Evolutionary conservation across 2,888 invertebrate species (phyloP), one percentile per base, ranked within the genome.

Genomic region (Caenorhabditis sp.): DNA sequence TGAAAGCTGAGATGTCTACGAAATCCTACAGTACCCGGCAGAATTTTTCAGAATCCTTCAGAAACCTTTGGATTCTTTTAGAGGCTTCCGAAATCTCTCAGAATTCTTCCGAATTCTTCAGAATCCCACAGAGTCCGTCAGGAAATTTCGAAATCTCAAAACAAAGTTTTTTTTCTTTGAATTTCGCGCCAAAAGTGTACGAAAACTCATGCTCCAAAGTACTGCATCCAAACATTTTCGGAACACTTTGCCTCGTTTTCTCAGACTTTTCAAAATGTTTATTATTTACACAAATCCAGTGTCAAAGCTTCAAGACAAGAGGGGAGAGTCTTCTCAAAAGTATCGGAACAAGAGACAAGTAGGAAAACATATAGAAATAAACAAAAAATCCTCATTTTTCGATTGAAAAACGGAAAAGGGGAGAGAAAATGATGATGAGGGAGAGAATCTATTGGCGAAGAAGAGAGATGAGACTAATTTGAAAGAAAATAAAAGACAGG

Each of bases 241-340:
- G 63, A 44, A 63, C 54, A 54, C 54, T 54, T 14, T 22, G 22
- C 24, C 22, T 8, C 24, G 3, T 8, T 14, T 14, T 54, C 22
- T 12, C 19, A n/a, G n/a, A 31, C 14, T 31, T 24, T 10, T 24
- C 38, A 38, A 59, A 63, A 63, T 63, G 63, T 63, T 63, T 63
- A 47, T 63, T 73, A 73, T 73, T 73, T 73, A 54, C 24, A 73
- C 10, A 47, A n/a, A n/a, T n/a, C n/a, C n/a, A n/a, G n/a, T n/a
- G n/a, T n/a, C n/a, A n/a, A 19, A n/a, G 2, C 19, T 0, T 47
- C 47, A 19, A 19, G n/a, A n/a, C 47, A n/a, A n/a, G 5, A 47
- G 4, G 14, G 14, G 10, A 19, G 5, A 5, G 22, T 12, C 22
- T 41, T 51, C 22, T 38, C 24, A 24, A 63, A 63, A 63, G 63